A percentile compares a stretch with the other conserved stretches of the same genome.
Evolutionary conservation across 2,797 vertebrate species (phyloP).

Genomic region (Sparus aurata): DNA sequence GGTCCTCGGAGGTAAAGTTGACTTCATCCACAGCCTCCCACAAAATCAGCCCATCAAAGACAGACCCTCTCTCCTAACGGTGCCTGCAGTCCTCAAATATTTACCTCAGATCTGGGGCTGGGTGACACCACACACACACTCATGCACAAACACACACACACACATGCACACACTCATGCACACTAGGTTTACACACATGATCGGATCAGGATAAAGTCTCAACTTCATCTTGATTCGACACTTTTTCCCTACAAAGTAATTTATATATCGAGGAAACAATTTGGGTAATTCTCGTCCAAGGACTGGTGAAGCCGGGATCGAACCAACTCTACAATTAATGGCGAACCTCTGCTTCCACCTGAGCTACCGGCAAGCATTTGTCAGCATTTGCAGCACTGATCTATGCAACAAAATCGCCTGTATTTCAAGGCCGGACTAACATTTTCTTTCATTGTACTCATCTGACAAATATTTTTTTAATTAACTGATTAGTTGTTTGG

Average conservation of each 20-base stretch:
- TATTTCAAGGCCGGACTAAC: too few species aligned
- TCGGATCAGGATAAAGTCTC: not conserved
- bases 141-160: constrained; percentile 39
- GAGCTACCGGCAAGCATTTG: not conserved
- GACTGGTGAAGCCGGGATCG: not conserved
- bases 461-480: too few species aligned
- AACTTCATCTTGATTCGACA: not conserved
- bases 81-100: constrained; percentile 70
- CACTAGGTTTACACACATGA: constrained; percentile 15
- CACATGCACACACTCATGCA: too few species aligned
- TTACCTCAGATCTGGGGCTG: constrained; percentile 54
- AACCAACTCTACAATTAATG: not conserved
- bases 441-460: too few species aligned
- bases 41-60: constrained; percentile 59
- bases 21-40: constrained; percentile 63
- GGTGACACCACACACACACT: constrained; percentile 54
- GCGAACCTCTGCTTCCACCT: not conserved
- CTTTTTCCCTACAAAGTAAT: not conserved
- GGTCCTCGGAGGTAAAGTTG: constrained; percentile 46
- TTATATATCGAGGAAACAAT: not conserved
- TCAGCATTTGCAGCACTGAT: not conserved
- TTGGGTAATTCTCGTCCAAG: not conserved
- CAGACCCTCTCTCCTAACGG: constrained; percentile 56
- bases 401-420: not conserved
- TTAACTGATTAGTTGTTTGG: too few species aligned